Conservation (phyloP, 1,140 invertebrate species). For the Diachasmimorpha longicaudata region DNA sequence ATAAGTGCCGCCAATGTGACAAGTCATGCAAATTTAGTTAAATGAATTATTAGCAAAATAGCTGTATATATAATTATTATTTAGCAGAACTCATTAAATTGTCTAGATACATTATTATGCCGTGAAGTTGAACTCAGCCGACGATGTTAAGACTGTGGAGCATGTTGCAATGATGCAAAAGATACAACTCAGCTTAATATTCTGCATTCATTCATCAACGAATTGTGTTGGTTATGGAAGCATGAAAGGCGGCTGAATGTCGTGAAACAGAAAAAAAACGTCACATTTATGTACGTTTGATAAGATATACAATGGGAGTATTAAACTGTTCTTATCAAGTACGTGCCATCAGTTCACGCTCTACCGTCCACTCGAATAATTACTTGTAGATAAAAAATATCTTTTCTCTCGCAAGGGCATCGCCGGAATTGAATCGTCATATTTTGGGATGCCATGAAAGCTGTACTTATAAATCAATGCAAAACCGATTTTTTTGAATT, state of each 20-base stretch:
- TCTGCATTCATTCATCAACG: not conserved
- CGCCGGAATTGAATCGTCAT: no score
- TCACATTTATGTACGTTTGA: constrained; percentile 35
- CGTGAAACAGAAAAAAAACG: not conserved
- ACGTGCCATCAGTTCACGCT: not conserved
- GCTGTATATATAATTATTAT: no score
- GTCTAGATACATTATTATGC: no score
- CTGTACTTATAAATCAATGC: no score
- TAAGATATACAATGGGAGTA: not conserved
- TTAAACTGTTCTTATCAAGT: not conserved
- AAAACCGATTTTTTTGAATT: no score
- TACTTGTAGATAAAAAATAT: not conserved
- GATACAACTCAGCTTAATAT: not conserved
- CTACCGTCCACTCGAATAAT: not conserved
- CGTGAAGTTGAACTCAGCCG: not conserved
- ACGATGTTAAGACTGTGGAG: not conserved
- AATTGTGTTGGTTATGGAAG: not conserved
- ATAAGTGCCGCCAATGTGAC: no score
- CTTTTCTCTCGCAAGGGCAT: not conserved
- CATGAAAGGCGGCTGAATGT: not conserved
- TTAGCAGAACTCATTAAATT: no score
- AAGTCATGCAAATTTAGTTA: no score
- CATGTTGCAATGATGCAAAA: not conserved
- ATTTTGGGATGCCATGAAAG: no score
- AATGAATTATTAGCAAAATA: no score